Base-by-base conservation (phyloP, 2,888 invertebrate species). In the Temnothorax ravouxi region DNA sequence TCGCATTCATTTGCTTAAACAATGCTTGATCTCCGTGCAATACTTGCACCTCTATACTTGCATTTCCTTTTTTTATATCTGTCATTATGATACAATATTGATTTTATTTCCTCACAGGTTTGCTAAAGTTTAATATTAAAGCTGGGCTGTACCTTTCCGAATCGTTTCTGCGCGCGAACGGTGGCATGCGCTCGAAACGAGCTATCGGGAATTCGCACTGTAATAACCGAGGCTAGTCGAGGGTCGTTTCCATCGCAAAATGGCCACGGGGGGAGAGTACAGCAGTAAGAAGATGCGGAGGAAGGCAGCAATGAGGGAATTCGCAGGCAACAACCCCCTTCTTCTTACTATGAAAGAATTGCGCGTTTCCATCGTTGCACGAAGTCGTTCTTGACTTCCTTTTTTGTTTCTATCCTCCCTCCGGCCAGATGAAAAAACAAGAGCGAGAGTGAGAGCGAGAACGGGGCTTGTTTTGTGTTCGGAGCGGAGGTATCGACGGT, bases 191-290 rank as follows among this genome's bases (percentile, higher is more conserved):
- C 72, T 72, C 84, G 81, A 83, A 85, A 89, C 74, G 84, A 83
- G 54, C 85, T 86, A 85, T 83, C 64, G 80, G 47, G 87, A 88
- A 82, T 85, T 87, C 83, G 84, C 83, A 83, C 87, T 69, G 86
- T 88, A 88, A 90, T 85, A 90, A 90, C 86, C 77, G 84, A 85
- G 85, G 66, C 76, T 64, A 83, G 82, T 80, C 84, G 84, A 88
- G 71, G 13, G 80, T 77, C 84, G 87, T 88, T 88, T 88, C 89
- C 87, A 89, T 89, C 87, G 88, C 88, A 81, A 89, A 88, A 88
- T 86, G 71, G 54, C 84, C 44, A 85, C 74, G 67, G 82, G 80
- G 80, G 79, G 83, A 84, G 72, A 84, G 61, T 18, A 82, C 13
- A 54, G 84, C 82, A 62, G 75, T 66, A 59, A 74, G 50, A 75